These are phyloP conservation scores for Bucorvus abyssinicus DNA, from an alignment of 2,797 vertebrate genomes.

Conservation along the genomic window DNA sequence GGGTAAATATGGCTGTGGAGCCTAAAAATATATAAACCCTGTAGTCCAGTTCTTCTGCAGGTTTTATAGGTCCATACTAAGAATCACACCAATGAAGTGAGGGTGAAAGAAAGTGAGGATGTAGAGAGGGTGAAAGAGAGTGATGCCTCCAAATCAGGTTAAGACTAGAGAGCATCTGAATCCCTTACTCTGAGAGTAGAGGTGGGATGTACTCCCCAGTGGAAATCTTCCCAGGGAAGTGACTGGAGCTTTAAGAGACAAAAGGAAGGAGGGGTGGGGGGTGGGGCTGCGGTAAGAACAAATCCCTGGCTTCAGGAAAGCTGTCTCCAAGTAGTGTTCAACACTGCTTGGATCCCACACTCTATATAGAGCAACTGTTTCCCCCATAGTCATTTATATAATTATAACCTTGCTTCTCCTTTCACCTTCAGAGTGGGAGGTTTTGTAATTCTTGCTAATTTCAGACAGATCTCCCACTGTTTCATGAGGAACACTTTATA, in stretches of 20 bases:
- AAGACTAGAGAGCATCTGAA: background rate
- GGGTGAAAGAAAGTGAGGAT: background rate
- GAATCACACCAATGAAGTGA: background rate
- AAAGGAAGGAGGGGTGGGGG: background rate
- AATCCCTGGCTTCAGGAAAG: background rate
- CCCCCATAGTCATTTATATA: conserved; percentile 51
- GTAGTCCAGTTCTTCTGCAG: background rate
- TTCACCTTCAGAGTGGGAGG: conserved; percentile 54
- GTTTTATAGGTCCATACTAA: background rate
- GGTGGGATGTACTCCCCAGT: rapidly evolving
- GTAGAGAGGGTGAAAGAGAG: background rate
- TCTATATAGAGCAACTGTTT: conserved; percentile 43
- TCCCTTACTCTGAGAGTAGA: background rate
- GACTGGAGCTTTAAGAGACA: background rate
- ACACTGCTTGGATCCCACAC: conserved; percentile 33
- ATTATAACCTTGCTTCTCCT: conserved; percentile 60
- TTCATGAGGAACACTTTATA: conserved; percentile 57
- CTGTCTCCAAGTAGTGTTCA: background rate
- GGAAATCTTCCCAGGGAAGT: background rate
- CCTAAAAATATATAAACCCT: background rate
- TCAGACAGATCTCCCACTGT: conserved; percentile 33
- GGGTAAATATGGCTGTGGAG: background rate
- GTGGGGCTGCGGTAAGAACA: too few species aligned
- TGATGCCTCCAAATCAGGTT: background rate
- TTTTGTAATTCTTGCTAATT: conserved; percentile 65